Percentiles rank a stretch among this genome's conserved stretches.
Conservation (phyloP, 2,797 vertebrate genomes). For the Syngnathus rostellatus region DNA sequence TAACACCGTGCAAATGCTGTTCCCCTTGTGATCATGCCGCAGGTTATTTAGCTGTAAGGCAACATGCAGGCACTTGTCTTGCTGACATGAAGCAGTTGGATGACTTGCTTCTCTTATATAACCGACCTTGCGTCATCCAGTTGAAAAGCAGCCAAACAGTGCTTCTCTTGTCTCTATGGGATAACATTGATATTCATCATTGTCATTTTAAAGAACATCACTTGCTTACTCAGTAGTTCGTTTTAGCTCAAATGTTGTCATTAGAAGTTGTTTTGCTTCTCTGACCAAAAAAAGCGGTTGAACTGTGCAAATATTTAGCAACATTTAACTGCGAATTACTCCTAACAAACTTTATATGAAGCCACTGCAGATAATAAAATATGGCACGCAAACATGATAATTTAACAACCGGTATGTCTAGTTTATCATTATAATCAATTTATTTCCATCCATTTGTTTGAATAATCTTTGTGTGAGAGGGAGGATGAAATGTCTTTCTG, state of each 20-base stretch:
- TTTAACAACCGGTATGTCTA: not conserved
- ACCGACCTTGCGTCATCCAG: constrained; percentile 68
- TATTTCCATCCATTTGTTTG: not conserved
- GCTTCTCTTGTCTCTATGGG: not conserved
- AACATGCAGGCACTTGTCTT: constrained; percentile 34
- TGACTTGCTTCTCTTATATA: constrained; percentile 74
- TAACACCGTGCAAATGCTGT: constrained; percentile 8
- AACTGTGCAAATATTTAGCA: not conserved
- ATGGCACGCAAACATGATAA: not conserved
- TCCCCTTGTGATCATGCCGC: constrained; percentile 15
- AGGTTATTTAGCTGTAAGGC: constrained; percentile 24
- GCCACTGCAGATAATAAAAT: not conserved
- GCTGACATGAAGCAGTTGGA: constrained; percentile 63
- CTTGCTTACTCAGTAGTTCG: not conserved
- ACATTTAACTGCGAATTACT: not conserved
- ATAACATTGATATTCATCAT: not conserved
- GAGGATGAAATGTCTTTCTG: constrained; percentile 8
- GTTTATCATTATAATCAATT: not conserved
- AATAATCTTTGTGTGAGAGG: constrained; percentile 3
- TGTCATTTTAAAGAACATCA: not conserved
- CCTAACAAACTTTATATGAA: not conserved
- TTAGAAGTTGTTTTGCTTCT: not conserved
- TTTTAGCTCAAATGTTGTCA: not conserved
- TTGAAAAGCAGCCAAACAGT: constrained; percentile 43
- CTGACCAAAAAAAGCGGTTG: not conserved